Evolutionary conservation across 2,888 invertebrate species (phyloP).

Genomic region (Ferdinandea cuprea): DNA sequence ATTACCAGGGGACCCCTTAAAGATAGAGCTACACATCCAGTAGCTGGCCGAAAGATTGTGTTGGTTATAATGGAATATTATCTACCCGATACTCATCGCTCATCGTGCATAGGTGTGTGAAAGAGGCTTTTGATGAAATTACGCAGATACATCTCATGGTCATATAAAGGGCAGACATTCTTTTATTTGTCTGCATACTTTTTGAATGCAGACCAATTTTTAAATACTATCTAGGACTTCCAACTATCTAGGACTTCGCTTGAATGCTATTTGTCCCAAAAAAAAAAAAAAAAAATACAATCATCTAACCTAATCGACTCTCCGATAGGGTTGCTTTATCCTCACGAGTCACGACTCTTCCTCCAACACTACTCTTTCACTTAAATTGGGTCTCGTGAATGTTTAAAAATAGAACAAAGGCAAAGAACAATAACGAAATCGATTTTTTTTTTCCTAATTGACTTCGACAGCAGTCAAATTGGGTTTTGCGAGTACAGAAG

Average conservation of each 20-base stretch:
- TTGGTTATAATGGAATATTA: not conserved
- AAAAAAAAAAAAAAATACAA: slow-evolving; percentile 34
- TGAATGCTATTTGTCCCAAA: slow-evolving; percentile 45
- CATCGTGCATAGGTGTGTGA: no score
- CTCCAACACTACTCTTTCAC: slow-evolving; percentile 40
- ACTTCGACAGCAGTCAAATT: slow-evolving; percentile 62
- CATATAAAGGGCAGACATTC: slow-evolving; percentile 6
- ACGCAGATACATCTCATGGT: slow-evolving; percentile 26
- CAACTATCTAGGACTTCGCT: slow-evolving; percentile 8
- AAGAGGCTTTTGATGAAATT: slow-evolving; percentile 36
- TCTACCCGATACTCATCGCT: no score
- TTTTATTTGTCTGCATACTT: no score
- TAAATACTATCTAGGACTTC: not conserved
- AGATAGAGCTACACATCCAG: not conserved
- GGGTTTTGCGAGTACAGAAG: slow-evolving; percentile 39
- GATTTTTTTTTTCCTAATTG: slow-evolving; percentile 69
- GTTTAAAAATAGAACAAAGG: slow-evolving; percentile 33
- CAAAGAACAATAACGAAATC: slow-evolving; percentile 28
- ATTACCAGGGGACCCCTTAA: slow-evolving; percentile 28
- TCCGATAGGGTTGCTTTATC: not conserved
- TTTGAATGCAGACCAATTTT: no score
- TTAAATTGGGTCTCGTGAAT: slow-evolving; percentile 44
- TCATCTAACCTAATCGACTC: slow-evolving; percentile 58
- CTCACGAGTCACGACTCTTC: no score
- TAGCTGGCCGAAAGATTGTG: slow-evolving; percentile 17